Evolutionary conservation across 2,888 invertebrate genomes (phyloP).

Genomic region (Periphyllus acericola): DNA sequence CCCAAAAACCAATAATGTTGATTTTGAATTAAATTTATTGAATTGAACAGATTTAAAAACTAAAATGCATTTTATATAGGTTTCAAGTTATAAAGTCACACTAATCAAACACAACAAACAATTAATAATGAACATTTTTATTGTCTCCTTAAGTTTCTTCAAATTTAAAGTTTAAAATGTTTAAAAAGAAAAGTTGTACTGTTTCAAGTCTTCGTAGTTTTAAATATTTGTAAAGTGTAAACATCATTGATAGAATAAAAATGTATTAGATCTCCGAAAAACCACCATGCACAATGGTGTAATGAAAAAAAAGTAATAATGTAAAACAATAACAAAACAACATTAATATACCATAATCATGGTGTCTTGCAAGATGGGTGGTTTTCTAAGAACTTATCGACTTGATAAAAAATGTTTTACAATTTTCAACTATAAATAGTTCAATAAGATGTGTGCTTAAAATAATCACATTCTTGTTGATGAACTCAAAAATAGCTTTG

Average conservation of each 20-base stretch:
- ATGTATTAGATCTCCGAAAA: constrained; percentile 16
- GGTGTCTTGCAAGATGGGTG: background rate
- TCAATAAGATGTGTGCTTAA: constrained; percentile 14
- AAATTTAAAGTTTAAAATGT: background rate
- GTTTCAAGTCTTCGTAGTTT: constrained; percentile 39
- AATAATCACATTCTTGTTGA: constrained; percentile 1
- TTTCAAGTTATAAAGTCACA: background rate
- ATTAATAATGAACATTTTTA: constrained; percentile 24
- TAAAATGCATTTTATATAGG: background rate
- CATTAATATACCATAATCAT: constrained; percentile 6
- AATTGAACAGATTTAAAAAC: constrained; percentile 23
- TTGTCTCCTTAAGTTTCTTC: constrained; percentile 29
- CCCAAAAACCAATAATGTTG: constrained; percentile 52
- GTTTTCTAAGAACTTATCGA: constrained; percentile 26
- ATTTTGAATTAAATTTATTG: constrained; percentile 8
- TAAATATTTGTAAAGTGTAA: constrained; percentile 26
- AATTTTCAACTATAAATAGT: background rate
- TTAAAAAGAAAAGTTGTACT: constrained; percentile 31
- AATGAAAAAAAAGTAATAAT: constrained; percentile 30
- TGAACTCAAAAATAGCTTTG: constrained; percentile 10
- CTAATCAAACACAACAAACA: constrained; percentile 43
- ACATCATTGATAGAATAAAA: background rate
- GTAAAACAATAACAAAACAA: constrained; percentile 41
- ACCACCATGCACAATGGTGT: constrained; percentile 15
- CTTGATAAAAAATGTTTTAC: background rate